Evolutionary conservation across 2,113 vertebrate genomes (phyloP), one percentile per base, ranked within the genome.

Genomic region (Actinemys pallida): DNA sequence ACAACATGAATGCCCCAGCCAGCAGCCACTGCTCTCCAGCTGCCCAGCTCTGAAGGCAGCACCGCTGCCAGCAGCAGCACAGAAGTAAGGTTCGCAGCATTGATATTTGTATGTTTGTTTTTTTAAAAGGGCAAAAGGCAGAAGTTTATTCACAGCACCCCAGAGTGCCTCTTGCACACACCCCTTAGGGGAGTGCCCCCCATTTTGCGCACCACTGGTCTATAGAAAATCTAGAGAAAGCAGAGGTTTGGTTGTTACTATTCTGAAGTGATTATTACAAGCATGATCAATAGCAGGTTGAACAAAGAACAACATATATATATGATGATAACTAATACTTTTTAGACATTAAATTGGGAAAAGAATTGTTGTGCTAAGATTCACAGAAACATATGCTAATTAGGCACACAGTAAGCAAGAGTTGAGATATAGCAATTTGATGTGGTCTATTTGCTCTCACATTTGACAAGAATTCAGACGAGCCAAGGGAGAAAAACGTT

Each of bases 221-320:
- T 57, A 57, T 27, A 57, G 25, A 57, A 57, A 89, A 6, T 86
- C 78, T 81, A 86, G 50, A 90, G 53, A 54, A 72, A 59, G 62
- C 0, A 72, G 83, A 62, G 1, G 0, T 83, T 95, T 81, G 19
- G 84, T 50, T 87, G 90, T 81, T 93, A 83, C 83, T 88, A 72
- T 27, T 92, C 20, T 72, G 69, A 39, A 72, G 19, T 39, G n/a
- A 11, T n/a, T 84, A 47, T 39, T 13, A 49, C 19, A 62, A 35
- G n/a, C 89, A 83, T 2, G 2, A 90, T 53, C 86, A 88, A 79
- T n/a, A 87, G 54, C 54, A 19, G 22, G 39, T 49, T 49, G 87
- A 95, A 89, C 94, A 96, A 96, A 94, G 83, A 47, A 62, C 92
- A 80, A 59, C 49, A 89, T 62, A 79, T 81, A 82, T 57, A 91